Conservation (phyloP, 2,888 invertebrate genomes). For the Chironomus tentans region DNA sequence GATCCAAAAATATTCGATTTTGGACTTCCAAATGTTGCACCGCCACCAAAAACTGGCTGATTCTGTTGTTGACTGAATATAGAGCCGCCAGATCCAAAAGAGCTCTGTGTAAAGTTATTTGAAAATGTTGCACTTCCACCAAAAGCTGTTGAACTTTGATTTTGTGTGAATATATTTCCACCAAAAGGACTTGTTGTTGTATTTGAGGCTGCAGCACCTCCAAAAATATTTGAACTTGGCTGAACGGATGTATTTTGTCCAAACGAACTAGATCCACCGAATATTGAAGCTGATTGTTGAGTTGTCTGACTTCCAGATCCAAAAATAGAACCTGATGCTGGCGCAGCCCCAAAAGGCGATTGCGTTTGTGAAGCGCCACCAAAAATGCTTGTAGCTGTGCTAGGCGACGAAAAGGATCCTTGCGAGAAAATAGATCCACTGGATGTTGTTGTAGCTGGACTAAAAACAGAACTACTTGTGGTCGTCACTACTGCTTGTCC, state of each 20-base stretch:
- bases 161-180: not conserved
- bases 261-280: not conserved
- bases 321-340: too few species aligned
- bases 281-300: not conserved
- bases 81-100: not conserved
- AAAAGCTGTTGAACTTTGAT: not conserved
- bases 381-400: not conserved
- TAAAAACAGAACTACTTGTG: not conserved
- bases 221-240: not conserved
- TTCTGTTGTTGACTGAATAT: constrained; percentile 4
- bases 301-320: not conserved
- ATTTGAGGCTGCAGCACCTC: not conserved
- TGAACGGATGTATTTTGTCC: not conserved
- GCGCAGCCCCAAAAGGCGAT: too few species aligned
- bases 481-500: not conserved
- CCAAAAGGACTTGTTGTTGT: not conserved
- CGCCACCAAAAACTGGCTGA: constrained; percentile 33
- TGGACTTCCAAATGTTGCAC: constrained; percentile 35
- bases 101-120: not conserved
- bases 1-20: constrained; percentile 4
- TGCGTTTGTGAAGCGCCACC: not conserved
- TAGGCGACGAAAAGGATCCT: not conserved
- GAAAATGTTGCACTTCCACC: not conserved
- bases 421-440: constrained; percentile 16
- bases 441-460: not conserved